Conservation (phyloP, 2,113 vertebrate species). For the Noctilio leporinus region DNA sequence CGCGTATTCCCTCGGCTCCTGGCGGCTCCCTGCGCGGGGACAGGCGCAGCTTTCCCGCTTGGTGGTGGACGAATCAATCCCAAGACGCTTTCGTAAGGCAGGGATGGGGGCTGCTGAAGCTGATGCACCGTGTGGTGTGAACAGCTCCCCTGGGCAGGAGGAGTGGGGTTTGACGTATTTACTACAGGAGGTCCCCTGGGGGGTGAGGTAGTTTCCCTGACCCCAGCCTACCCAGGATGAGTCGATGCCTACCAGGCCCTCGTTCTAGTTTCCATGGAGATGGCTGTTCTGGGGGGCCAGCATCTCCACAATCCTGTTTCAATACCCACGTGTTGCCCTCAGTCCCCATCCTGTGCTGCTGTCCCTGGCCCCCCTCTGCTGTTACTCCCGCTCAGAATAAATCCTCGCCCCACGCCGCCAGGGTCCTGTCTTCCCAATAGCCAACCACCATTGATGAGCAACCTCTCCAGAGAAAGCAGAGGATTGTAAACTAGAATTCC, state of each 20-base stretch:
- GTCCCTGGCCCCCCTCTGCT: background rate
- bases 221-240: background rate
- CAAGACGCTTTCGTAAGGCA: conserved; percentile 26
- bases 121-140: background rate
- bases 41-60: conserved; percentile 7
- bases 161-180: background rate
- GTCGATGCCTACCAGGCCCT: background rate
- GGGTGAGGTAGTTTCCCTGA: background rate
- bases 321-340: background rate
- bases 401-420: accelerated
- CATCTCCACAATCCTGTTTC: background rate
- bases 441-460: background rate
- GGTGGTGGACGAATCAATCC: conserved; percentile 32
- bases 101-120: background rate
- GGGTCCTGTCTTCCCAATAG: background rate
- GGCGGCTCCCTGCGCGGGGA: background rate
- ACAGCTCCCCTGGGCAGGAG: background rate
- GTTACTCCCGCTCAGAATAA: background rate
- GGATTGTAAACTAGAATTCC: background rate
- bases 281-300: background rate
- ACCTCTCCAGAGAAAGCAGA: background rate
- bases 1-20: too few species aligned
- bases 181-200: background rate
- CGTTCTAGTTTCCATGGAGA: background rate
- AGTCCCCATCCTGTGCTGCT: background rate